These are phyloP conservation scores for Trogon melanurus DNA, from an alignment of 2,113 vertebrate species.

Conservation along the genomic window DNA sequence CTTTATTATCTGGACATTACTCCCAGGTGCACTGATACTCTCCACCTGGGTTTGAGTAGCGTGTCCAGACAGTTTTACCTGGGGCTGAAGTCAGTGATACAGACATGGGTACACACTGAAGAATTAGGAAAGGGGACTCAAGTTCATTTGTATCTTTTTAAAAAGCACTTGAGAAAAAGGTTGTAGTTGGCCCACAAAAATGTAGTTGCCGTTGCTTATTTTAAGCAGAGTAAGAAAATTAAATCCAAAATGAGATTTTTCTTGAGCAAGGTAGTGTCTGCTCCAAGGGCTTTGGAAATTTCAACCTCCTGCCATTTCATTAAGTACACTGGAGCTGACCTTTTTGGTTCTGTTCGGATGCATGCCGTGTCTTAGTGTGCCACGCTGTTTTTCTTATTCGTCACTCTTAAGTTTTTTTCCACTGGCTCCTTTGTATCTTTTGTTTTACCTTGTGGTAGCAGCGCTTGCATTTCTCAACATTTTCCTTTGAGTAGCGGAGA, in stretches of 20 bases:
- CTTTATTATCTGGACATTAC: not conserved
- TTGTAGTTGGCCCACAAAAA: not conserved
- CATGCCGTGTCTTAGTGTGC: not conserved
- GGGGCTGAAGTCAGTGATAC: not conserved
- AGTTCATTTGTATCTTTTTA: not conserved
- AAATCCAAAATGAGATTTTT: not conserved
- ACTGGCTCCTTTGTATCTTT: not conserved
- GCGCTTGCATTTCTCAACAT: not conserved
- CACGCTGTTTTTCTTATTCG: not conserved
- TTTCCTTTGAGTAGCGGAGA: not conserved
- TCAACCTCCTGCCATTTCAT: not conserved
- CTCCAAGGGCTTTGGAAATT: not conserved
- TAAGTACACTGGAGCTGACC: not conserved
- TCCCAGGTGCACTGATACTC: not conserved
- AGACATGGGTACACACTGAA: not conserved
- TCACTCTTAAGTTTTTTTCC: not conserved
- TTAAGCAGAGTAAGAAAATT: not conserved
- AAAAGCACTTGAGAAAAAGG: not conserved
- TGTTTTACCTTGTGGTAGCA: not conserved
- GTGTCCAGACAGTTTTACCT: not conserved
- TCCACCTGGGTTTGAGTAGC: not conserved
- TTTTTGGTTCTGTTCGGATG: not conserved
- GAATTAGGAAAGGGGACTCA: not conserved
- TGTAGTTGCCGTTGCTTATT: not conserved
- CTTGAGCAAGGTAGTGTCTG: not conserved